Conservation (phyloP, 2,888 invertebrate species). For the Nymphalis urticae region DNA sequence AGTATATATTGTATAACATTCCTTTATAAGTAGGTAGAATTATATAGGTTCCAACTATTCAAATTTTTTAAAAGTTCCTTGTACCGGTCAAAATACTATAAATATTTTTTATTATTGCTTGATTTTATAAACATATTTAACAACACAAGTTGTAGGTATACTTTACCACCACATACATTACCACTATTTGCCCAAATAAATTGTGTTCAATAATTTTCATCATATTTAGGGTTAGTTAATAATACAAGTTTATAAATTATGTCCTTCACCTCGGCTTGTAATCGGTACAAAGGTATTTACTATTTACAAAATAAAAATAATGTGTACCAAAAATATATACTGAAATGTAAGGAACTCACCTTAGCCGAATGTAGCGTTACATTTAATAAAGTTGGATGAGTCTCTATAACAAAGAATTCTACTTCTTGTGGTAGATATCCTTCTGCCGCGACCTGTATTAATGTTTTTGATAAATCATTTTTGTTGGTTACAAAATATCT, state of each 20-base stretch:
- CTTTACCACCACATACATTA: too few relatives aligned
- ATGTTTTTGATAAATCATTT: background rate
- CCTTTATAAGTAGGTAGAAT: too few relatives aligned
- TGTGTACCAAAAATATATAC: constrained; percentile 30
- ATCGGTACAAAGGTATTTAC: background rate
- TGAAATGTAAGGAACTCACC: constrained; percentile 76
- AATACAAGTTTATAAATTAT: background rate
- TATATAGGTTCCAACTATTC: background rate
- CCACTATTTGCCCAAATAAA: background rate
- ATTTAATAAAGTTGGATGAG: constrained; percentile 91
- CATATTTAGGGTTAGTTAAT: background rate
- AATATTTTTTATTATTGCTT: too few relatives aligned
- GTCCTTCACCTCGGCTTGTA: constrained; percentile 22
- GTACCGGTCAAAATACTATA: too few relatives aligned
- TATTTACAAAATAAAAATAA: constrained; percentile 29
- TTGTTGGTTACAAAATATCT: too few relatives aligned
- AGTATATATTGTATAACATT: background rate
- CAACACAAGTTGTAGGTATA: too few relatives aligned
- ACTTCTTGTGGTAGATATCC: constrained; percentile 91
- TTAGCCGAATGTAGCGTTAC: constrained; percentile 90
- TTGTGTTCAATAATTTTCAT: background rate
- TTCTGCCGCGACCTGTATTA: constrained; percentile 88
- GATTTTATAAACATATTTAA: too few relatives aligned
- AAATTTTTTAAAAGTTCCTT: background rate
- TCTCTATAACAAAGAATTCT: constrained; percentile 92